Conservation (phyloP, 2,888 invertebrate species). For the Nineta flava region DNA sequence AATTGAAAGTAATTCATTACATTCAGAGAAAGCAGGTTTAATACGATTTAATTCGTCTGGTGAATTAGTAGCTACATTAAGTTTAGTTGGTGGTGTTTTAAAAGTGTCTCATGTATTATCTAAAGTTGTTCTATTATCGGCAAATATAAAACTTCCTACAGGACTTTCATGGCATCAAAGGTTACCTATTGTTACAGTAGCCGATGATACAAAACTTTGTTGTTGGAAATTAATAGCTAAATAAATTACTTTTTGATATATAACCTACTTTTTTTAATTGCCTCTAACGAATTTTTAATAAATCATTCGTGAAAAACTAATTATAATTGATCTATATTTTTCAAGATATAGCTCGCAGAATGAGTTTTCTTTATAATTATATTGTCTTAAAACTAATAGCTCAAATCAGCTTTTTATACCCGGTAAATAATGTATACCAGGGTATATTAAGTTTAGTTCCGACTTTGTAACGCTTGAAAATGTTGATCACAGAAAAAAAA, state of each 20-base stretch:
- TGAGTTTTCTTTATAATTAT: no score
- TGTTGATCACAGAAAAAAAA: no score
- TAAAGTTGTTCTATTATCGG: conserved; percentile 36
- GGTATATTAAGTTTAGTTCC: no score
- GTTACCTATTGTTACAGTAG: conserved; percentile 40
- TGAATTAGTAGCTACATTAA: conserved; percentile 49
- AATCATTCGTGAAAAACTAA: no score
- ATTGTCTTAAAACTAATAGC: no score
- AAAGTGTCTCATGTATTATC: conserved; percentile 44
- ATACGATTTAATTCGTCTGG: conserved; percentile 45
- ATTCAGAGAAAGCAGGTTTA: conserved; percentile 43
- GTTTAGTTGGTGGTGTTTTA: conserved; percentile 45
- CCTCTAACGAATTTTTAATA: no score
- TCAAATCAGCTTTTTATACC: no score
- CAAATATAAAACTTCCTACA: conserved; percentile 34
- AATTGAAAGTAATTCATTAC: conserved; percentile 37
- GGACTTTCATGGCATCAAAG: conserved; percentile 48
- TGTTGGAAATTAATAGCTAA: conserved; percentile 40
- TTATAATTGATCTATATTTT: no score
- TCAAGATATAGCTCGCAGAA: no score
- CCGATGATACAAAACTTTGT: conserved; percentile 38
- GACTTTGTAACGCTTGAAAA: no score
- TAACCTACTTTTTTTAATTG: no score
- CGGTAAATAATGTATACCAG: no score
- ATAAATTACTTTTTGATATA: conserved; percentile 15